phyloP scores from a whole-genome alignment of 2,888 invertebrate genomes.

The Atrina japonica region DNA sequence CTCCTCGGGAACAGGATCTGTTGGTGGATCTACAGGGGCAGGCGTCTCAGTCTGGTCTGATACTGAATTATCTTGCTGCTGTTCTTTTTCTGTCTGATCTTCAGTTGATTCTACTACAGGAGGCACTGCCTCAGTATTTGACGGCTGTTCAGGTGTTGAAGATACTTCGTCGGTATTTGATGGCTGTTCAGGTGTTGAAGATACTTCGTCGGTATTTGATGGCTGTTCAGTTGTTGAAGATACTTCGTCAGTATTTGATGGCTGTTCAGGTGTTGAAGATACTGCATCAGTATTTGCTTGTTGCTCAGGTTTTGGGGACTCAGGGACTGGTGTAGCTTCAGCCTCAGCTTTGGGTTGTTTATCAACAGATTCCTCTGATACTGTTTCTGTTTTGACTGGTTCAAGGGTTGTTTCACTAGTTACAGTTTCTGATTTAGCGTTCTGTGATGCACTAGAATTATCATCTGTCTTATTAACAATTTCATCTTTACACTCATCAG shows the following conservation, averaged over 20 bases:
- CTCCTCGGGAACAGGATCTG: slow-evolving; percentile 16
- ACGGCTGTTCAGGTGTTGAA: background rate
- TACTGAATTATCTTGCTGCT: slow-evolving; percentile 8
- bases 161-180: background rate
- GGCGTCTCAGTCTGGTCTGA: background rate
- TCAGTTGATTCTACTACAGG: background rate
- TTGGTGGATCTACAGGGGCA: background rate
- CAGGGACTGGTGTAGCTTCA: background rate
- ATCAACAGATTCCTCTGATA: background rate
- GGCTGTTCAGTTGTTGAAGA: background rate
- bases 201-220: background rate
- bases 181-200: background rate
- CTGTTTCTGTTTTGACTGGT: background rate
- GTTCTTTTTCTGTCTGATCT: slow-evolving; percentile 26
- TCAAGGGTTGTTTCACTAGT: too few species aligned
- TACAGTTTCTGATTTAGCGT: background rate
- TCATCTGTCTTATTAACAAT: background rate
- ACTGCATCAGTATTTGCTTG: background rate
- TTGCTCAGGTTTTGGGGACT: background rate
- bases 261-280: background rate
- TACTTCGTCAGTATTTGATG: too few species aligned
- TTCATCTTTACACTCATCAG: background rate
- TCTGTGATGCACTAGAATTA: background rate
- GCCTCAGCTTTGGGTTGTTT: background rate
- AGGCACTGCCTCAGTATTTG: too few species aligned